These are phyloP conservation scores for Alectoris magna DNA, from an alignment of 2,797 vertebrate genomes.

Conservation along the genomic window DNA sequence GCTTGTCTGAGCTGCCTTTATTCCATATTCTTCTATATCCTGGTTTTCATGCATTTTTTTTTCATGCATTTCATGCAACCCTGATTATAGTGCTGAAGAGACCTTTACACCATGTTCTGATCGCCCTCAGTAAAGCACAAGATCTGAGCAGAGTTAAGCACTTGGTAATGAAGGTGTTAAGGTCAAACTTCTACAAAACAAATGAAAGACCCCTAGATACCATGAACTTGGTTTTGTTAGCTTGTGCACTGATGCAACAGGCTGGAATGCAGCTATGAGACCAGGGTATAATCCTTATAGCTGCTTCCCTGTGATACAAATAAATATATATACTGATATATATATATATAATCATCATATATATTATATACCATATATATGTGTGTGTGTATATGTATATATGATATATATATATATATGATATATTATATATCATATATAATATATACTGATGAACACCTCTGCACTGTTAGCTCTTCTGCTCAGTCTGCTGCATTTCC, in stretches of 20 bases:
- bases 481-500: neutral
- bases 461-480: neutral
- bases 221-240: neutral
- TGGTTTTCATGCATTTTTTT: too few species aligned
- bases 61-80: neutral
- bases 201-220: accelerated
- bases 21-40: neutral
- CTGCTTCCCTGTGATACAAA: neutral
- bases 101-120: neutral
- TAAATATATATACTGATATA: neutral
- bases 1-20: neutral
- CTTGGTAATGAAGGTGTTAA: neutral
- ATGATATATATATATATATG: too few species aligned
- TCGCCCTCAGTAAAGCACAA: neutral
- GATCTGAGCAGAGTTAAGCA: neutral
- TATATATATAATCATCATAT: too few species aligned
- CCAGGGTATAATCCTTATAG: neutral
- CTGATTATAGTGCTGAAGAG: neutral
- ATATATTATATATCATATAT: too few species aligned
- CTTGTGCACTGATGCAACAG: neutral
- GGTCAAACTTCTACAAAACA: neutral
- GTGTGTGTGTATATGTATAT: too few species aligned
- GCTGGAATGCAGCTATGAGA: neutral
- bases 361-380: too few species aligned
- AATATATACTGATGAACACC: neutral